Base-by-base conservation (phyloP, 2,888 invertebrate species). In the Podabrus alpinus region DNA sequence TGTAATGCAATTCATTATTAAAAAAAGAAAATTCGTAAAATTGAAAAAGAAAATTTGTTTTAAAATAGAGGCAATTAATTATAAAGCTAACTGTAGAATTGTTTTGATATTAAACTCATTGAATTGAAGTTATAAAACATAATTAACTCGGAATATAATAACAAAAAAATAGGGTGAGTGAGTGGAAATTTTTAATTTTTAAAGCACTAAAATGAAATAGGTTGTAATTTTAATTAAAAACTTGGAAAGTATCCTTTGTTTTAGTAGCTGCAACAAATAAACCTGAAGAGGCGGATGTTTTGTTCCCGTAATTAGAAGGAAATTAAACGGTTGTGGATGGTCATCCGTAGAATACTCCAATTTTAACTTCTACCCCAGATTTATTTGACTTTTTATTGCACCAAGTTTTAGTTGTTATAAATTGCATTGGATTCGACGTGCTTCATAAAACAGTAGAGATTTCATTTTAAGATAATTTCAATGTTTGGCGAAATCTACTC, bases 161-260 rank as follows among this genome's bases (percentile, higher is more conserved):
- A 64, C 45, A 64, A 64, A 64, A 76, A 77, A 72, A 74, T 77
- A 77, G 68, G 64, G 59, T 66, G 73, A 74, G 74, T 72, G 73
- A 69, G 67, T 72, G 77, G 72, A 84, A 84, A 84, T 85, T 85
- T 85, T 85, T 85, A 86, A 85, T 86, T 86, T 85, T 85, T 85
- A 82, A 85, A 85, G 85, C 84, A 86, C 82, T 86, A 85, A 86
- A 86, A 85, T 84, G 85, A 85, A 86, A 86, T 86, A 85, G 86
- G 85, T 85, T 85, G 86, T 86, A 86, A 86, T 86, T 86, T 86
- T 86, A 86, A 86, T 86, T 86, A 86, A 86, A 86, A 86, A 86
- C 85, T 86, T 85, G 85, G 85, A 84, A 86, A 86, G 86, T 86
- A 85, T 85, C 85, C 84, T 86, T 86, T 86, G 86, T 86, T 86